phyloP scores from a whole-genome alignment of 1,140 invertebrate species.

The Spodoptera litura region DNA sequence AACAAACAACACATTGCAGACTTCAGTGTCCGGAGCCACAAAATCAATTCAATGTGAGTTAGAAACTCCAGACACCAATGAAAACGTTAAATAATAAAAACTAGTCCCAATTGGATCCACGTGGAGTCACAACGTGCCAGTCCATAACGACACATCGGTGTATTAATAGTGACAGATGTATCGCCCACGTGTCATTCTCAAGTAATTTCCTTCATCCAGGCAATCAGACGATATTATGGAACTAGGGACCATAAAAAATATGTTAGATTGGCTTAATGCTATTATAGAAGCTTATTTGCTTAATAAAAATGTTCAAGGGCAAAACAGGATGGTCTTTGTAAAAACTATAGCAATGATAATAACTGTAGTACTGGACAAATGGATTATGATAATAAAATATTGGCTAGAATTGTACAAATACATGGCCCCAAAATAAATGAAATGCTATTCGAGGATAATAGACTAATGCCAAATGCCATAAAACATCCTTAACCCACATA shows the following conservation, averaged over 20 bases:
- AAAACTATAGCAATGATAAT: too few species aligned
- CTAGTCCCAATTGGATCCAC: slow-evolving; percentile 10
- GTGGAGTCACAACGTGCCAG: slow-evolving; percentile 9
- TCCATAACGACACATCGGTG: slow-evolving; percentile 8
- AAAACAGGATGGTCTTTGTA: too few species aligned
- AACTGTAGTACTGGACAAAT: too few species aligned
- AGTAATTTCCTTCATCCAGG: neutral
- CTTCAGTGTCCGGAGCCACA: neutral
- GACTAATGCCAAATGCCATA: neutral
- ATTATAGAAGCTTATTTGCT: too few species aligned
- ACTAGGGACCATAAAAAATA: neutral
- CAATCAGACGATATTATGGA: neutral
- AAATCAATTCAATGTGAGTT: too few species aligned
- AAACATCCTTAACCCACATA: slow-evolving; percentile 10
- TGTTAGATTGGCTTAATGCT: too few species aligned
- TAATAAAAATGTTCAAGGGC: too few species aligned
- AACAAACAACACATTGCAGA: too few species aligned
- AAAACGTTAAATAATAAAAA: neutral
- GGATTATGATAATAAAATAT: too few species aligned
- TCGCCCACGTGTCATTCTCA: neutral
- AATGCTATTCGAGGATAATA: neutral
- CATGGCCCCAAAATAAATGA: too few species aligned
- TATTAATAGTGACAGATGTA: slow-evolving; percentile 28
- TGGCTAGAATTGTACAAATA: too few species aligned
- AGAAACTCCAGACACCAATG: neutral